Conservation (phyloP, 2,797 vertebrate species). For the Halcyon leucocephala region DNA sequence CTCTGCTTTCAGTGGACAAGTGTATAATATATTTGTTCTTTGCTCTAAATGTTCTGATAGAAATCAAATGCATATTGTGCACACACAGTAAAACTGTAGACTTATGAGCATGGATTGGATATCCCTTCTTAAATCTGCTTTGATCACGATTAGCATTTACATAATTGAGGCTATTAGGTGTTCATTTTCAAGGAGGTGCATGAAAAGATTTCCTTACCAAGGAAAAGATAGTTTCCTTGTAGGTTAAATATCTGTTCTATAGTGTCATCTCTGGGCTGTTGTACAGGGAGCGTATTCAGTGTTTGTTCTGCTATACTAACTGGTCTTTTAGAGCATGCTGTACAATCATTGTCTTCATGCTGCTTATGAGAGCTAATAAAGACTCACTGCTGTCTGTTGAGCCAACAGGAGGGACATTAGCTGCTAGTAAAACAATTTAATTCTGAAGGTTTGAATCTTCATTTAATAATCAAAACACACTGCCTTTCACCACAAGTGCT, state of each 20-base stretch:
- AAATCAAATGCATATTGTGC: background rate
- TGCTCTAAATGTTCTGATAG: background rate
- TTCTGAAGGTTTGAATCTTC: background rate
- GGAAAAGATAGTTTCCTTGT: background rate
- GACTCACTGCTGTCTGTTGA: background rate
- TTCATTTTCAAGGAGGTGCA: background rate
- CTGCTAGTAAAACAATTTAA: background rate
- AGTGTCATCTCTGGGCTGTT: background rate
- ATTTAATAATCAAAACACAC: background rate
- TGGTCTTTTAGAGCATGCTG: background rate
- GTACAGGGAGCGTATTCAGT: background rate
- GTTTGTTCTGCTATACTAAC: background rate
- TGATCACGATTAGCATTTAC: background rate
- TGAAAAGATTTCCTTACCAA: background rate
- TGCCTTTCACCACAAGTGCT: background rate
- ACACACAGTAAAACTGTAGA: background rate
- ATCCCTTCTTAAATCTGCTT: background rate
- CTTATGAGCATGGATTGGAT: background rate
- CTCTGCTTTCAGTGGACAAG: background rate
- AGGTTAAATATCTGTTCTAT: background rate
- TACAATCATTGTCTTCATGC: background rate
- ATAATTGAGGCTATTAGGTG: background rate
- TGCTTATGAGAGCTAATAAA: background rate
- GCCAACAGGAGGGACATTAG: background rate
- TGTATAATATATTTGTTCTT: background rate